Evolutionary conservation across 1,140 invertebrate genomes (phyloP).

Genomic region (Ectropis grisescens): DNA sequence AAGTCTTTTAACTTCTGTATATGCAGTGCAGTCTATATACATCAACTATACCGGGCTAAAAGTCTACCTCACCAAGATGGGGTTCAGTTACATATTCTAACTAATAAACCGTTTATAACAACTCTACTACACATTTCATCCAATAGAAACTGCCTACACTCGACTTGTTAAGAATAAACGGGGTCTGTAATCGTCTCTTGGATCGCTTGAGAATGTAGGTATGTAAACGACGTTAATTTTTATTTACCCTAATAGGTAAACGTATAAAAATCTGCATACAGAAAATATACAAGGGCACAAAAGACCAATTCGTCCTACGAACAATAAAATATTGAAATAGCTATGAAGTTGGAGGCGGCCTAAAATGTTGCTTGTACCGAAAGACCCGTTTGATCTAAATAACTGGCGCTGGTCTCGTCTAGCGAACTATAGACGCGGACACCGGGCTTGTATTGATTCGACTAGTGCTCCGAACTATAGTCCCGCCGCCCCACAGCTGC

Average conservation of each 20-base stretch:
- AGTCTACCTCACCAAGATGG: slow-evolving; percentile 14
- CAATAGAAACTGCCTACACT: too few relatives aligned
- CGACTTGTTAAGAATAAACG: too few relatives aligned
- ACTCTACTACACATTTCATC: too few relatives aligned
- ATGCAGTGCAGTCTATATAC: slow-evolving; percentile 22
- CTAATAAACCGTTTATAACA: too few relatives aligned
- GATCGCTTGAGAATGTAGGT: slow-evolving; percentile 46
- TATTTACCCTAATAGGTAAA: slow-evolving; percentile 18
- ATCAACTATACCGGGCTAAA: slow-evolving; percentile 22
- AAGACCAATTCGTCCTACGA: slow-evolving; percentile 53
- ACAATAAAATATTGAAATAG: slow-evolving; percentile 39
- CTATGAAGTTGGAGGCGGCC: slow-evolving; percentile 38
- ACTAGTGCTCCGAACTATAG: slow-evolving; percentile 45
- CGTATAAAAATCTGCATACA: too few relatives aligned
- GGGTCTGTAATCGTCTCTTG: slow-evolving; percentile 39
- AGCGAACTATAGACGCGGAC: slow-evolving; percentile 39
- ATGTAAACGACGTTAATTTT: slow-evolving; percentile 23
- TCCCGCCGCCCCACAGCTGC: slow-evolving; percentile 20
- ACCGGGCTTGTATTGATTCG: slow-evolving; percentile 65
- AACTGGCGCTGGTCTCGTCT: slow-evolving; percentile 60
- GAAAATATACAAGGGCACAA: slow-evolving; percentile 27
- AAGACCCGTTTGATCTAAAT: slow-evolving; percentile 40
- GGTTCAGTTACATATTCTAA: too few relatives aligned
- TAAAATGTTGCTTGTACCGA: slow-evolving; percentile 40
- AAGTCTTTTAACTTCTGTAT: slow-evolving; percentile 28